A percentile compares a stretch with the other conserved stretches of the same genome.
Conservation (phyloP, 2,113 vertebrate genomes). For the Tautogolabrus adspersus region DNA sequence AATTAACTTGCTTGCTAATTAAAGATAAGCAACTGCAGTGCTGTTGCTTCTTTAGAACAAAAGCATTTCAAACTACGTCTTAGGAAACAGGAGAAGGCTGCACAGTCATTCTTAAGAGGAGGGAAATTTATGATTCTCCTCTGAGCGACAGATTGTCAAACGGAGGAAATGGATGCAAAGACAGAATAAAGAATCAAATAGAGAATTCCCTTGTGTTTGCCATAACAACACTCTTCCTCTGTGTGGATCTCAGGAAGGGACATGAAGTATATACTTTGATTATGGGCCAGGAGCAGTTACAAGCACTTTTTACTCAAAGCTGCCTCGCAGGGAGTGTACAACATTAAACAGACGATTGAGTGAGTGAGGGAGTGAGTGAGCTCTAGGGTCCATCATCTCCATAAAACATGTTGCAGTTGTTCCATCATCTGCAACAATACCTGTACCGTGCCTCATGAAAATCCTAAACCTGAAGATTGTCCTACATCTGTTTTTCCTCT, state of each 20-base stretch:
- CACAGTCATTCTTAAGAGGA: slow-evolving; percentile 24
- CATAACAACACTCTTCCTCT: slow-evolving; percentile 9
- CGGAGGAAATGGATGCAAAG: slow-evolving; percentile 14
- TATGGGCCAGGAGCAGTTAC: slow-evolving; percentile 17
- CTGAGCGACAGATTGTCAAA: slow-evolving; percentile 31
- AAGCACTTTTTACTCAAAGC: slow-evolving; percentile 1
- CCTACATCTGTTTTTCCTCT: slow-evolving; percentile 6
- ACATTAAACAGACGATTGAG: background rate
- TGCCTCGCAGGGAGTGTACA: background rate
- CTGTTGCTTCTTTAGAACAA: background rate
- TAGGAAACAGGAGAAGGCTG: slow-evolving; percentile 18
- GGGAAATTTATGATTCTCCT: slow-evolving; percentile 24
- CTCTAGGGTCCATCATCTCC: background rate
- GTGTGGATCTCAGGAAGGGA: slow-evolving; percentile 25
- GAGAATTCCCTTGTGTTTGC: slow-evolving; percentile 19
- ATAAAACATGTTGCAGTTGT: slow-evolving; percentile 5
- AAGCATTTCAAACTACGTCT: slow-evolving; percentile 35
- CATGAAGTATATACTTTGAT: slow-evolving; percentile 43
- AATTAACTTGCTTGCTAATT: background rate
- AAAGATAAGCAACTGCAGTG: slow-evolving; percentile 4
- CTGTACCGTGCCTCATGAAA: slow-evolving; percentile 8
- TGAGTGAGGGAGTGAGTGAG: background rate
- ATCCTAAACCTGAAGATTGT: background rate
- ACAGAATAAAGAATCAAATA: slow-evolving; percentile 11
- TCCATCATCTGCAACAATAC: background rate